Percentiles rank a stretch among this genome's conserved stretches.
Conservation (phyloP, 2,888 invertebrate species). For the Punctoribates punctum region DNA sequence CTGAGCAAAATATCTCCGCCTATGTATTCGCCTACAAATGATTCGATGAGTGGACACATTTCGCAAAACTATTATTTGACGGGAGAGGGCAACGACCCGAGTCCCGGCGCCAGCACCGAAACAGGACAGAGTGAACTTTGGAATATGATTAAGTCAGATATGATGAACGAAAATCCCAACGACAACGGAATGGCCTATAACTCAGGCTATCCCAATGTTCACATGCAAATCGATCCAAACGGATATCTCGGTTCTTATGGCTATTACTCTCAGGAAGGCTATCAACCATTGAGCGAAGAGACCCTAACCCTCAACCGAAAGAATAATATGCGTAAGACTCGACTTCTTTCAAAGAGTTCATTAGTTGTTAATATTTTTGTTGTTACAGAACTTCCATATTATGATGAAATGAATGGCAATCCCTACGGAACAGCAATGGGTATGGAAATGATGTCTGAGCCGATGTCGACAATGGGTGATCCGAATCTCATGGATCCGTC, state of each 20-base stretch:
- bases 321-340: slow-evolving; percentile 49
- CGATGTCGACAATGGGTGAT: slow-evolving; percentile 60
- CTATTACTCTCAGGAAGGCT: slow-evolving; percentile 47
- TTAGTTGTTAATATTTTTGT: slow-evolving; percentile 10
- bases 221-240: slow-evolving; percentile 46
- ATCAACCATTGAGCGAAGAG: slow-evolving; percentile 50
- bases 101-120: slow-evolving; percentile 43
- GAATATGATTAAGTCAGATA: slow-evolving; percentile 79
- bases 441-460: slow-evolving; percentile 28
- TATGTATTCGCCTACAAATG: slow-evolving; percentile 53
- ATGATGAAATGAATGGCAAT: slow-evolving; percentile 76
- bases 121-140: slow-evolving; percentile 69
- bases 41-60: slow-evolving; percentile 48
- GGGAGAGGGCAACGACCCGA: slow-evolving; percentile 51
- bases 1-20: slow-evolving; percentile 56
- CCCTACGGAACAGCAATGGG: slow-evolving; percentile 34
- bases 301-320: slow-evolving; percentile 49
- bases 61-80: slow-evolving; percentile 53
- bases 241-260: slow-evolving; percentile 48
- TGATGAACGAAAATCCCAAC: slow-evolving; percentile 58
- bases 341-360: neutral
- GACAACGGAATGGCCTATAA: slow-evolving; percentile 56
- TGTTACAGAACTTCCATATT: slow-evolving; percentile 78
- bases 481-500: slow-evolving; percentile 23
- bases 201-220: slow-evolving; percentile 22